A percentile compares a stretch with the other conserved stretches of the same genome.
These are phyloP conservation scores for Neosilurus hyrtlii DNA, from an alignment of 2,797 vertebrate genomes.

Conservation along the genomic window DNA sequence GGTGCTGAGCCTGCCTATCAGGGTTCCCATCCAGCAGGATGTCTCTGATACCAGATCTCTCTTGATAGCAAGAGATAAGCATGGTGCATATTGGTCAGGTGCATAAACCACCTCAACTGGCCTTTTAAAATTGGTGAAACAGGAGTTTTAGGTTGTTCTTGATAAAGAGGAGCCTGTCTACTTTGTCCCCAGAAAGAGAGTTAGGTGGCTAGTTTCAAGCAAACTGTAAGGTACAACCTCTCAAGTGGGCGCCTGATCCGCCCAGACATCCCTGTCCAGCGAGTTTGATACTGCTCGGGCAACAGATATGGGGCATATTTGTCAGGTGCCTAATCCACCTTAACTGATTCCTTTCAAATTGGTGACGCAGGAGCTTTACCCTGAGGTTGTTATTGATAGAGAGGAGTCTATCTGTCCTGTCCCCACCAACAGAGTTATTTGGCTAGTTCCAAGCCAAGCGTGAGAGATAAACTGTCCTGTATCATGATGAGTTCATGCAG, in stretches of 20 bases:
- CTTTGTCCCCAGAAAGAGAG: too few species aligned
- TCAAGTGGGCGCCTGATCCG: neutral
- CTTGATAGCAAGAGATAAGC: too few species aligned
- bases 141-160: too few species aligned
- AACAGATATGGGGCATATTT: neutral
- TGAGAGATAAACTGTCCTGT: conserved; percentile 30
- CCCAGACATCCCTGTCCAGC: too few species aligned
- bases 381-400: neutral
- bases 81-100: too few species aligned
- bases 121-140: too few species aligned
- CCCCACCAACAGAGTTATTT: neutral
- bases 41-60: too few species aligned
- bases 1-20: too few species aligned
- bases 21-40: too few species aligned
- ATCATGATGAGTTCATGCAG: conserved; percentile 20
- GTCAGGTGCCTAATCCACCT: neutral
- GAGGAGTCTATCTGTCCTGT: neutral
- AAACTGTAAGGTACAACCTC: neutral
- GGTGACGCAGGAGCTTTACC: neutral
- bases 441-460: neutral
- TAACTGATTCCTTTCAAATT: neutral
- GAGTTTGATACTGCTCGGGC: neutral
- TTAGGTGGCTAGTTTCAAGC: too few species aligned
- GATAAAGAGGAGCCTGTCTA: too few species aligned
- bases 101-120: too few species aligned